Conservation (phyloP, 2,113 vertebrate genomes). For the Syrmaticus mikado region DNA sequence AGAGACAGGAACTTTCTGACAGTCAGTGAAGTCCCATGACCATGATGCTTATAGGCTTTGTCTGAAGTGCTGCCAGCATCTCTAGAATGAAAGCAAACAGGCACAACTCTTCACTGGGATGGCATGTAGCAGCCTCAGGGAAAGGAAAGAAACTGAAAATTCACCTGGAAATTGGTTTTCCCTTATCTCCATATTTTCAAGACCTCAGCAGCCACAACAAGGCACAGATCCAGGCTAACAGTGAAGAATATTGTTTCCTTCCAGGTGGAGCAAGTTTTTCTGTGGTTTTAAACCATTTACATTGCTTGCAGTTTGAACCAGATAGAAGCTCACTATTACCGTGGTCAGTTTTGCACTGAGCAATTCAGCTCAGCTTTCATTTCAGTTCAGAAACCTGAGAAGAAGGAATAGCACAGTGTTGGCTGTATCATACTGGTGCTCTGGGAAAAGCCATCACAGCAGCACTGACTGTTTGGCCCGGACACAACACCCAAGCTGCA, state of each 20-base stretch:
- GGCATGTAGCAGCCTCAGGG: not conserved
- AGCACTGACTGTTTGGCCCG: not conserved
- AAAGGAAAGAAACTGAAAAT: not conserved
- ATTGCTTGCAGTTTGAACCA: not conserved
- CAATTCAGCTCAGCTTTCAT: not conserved
- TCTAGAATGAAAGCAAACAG: not conserved
- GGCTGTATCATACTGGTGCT: not conserved
- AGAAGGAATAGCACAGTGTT: not conserved
- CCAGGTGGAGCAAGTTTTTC: not conserved
- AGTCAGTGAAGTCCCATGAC: not conserved
- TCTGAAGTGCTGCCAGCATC: not conserved
- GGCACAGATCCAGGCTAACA: not conserved
- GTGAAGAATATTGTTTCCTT: not conserved
- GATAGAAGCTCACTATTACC: not conserved
- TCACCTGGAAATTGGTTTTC: not conserved
- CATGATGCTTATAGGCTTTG: rapidly evolving
- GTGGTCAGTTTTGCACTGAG: not conserved
- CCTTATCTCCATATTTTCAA: not conserved
- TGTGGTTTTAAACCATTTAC: not conserved
- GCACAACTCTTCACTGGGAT: not conserved
- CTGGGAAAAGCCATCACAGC: not conserved
- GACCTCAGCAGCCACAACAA: not conserved
- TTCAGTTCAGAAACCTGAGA: not conserved
- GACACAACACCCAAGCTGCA: not conserved
- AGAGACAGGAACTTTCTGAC: not conserved